Evolutionary conservation across 2,888 invertebrate genomes (phyloP).

Genomic region (Pedicia rivosa): DNA sequence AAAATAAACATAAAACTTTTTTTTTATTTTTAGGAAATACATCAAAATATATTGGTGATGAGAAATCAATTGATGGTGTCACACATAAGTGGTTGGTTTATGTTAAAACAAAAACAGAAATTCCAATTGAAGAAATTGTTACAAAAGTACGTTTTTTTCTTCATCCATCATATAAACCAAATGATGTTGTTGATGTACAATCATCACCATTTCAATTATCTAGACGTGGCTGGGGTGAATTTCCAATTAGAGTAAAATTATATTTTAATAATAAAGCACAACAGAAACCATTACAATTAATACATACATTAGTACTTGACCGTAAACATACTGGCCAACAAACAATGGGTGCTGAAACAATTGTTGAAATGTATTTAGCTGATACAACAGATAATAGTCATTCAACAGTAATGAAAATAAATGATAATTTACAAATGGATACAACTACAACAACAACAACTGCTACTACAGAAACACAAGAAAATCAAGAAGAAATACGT

Average conservation of each 20-base stretch:
- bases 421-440: too few species aligned
- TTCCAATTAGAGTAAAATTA: constrained; percentile 64
- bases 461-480: too few species aligned
- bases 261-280: constrained; percentile 52
- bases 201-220: constrained; percentile 69
- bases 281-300: constrained; percentile 63
- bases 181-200: constrained; percentile 65
- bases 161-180: constrained; percentile 75
- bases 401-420: too few species aligned
- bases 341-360: constrained; percentile 66
- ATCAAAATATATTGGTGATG: constrained; percentile 61
- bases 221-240: constrained; percentile 85
- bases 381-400: too few species aligned
- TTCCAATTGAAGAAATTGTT: constrained; percentile 44
- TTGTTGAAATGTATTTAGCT: constrained; percentile 55
- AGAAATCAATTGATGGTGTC: constrained; percentile 46
- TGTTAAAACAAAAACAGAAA: constrained; percentile 50
- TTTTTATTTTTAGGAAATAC: too few species aligned
- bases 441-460: too few species aligned
- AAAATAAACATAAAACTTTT: too few species aligned
- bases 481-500: too few species aligned
- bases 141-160: constrained; percentile 62
- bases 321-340: constrained; percentile 68
- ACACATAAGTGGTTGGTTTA: constrained; percentile 88
- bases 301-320: constrained; percentile 68